Conservation (phyloP, 2,797 vertebrate genomes). For the Sandelia bainsii region DNA sequence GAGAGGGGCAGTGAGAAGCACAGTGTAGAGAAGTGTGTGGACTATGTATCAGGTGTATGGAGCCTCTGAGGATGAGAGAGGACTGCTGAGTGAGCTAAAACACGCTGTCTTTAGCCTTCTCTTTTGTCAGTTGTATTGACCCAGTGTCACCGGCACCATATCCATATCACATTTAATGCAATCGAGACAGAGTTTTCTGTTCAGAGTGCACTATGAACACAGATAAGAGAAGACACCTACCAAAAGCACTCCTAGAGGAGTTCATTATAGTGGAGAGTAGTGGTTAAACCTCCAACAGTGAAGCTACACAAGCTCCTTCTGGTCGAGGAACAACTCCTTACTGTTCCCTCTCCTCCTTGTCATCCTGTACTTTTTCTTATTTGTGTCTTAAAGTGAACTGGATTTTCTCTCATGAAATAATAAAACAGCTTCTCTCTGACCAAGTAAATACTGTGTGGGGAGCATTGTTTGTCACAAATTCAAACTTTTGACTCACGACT, state of each 20-base stretch:
- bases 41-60: slow-evolving; percentile 42
- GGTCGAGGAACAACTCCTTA: slow-evolving; percentile 2
- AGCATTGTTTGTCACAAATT: slow-evolving; percentile 49
- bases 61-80: slow-evolving; percentile 23
- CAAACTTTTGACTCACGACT: slow-evolving; percentile 41
- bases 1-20: slow-evolving; percentile 11
- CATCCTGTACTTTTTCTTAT: slow-evolving; percentile 19
- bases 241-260: slow-evolving; percentile 24
- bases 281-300: slow-evolving; percentile 19
- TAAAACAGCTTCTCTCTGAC: slow-evolving; percentile 23
- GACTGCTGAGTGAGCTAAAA: slow-evolving; percentile 55
- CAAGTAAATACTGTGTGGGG: slow-evolving; percentile 22
- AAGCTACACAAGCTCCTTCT: slow-evolving; percentile 5
- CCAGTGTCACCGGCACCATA: slow-evolving; percentile 49
- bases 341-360: not conserved
- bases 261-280: slow-evolving; percentile 3
- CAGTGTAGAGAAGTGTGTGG: slow-evolving; percentile 3
- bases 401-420: slow-evolving; percentile 28
- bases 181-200: slow-evolving; percentile 65
- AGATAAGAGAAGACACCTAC: slow-evolving; percentile 8
- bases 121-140: slow-evolving; percentile 65
- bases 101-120: slow-evolving; percentile 30
- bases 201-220: slow-evolving; percentile 26
- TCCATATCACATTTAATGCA: slow-evolving; percentile 62
- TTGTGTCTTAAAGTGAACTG: slow-evolving; percentile 25